Conservation (phyloP, 1,140 invertebrate genomes). For the Paramacrobiotus metropolitanus region DNA sequence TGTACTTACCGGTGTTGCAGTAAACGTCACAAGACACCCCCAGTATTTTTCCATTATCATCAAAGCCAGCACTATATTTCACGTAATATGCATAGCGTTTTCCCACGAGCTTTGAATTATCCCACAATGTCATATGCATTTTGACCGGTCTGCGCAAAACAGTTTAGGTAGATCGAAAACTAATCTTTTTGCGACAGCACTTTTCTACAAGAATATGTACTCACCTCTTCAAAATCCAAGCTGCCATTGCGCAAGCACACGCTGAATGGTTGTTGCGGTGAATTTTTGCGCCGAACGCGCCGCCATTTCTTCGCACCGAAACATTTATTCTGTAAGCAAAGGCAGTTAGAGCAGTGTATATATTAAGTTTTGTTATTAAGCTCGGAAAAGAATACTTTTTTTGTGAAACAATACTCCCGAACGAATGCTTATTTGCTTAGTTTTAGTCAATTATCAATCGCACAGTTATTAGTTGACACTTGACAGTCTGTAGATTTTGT, state of each 20-base stretch:
- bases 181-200: no score
- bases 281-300: constrained; percentile 23
- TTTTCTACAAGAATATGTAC: no score
- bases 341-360: no score
- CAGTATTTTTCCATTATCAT: neutral
- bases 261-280: constrained; percentile 10
- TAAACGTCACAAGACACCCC: neutral
- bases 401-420: no score
- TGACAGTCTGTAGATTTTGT: no score
- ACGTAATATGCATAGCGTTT: neutral
- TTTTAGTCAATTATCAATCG: no score
- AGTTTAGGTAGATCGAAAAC: no score
- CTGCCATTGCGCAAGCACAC: no score
- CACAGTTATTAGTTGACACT: no score
- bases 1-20: neutral
- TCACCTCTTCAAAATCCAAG: constrained; percentile 18
- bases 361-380: no score
- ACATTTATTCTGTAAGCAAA: neutral
- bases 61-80: neutral
- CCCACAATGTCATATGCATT: neutral
- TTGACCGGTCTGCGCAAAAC: neutral
- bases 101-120: neutral
- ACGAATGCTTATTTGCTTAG: no score
- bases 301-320: constrained; percentile 17
- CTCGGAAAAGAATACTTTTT: no score